Evolutionary conservation across 2,113 vertebrate genomes (phyloP), one percentile per base, ranked within the genome.

Genomic region (Daubentonia madagascariensis): DNA sequence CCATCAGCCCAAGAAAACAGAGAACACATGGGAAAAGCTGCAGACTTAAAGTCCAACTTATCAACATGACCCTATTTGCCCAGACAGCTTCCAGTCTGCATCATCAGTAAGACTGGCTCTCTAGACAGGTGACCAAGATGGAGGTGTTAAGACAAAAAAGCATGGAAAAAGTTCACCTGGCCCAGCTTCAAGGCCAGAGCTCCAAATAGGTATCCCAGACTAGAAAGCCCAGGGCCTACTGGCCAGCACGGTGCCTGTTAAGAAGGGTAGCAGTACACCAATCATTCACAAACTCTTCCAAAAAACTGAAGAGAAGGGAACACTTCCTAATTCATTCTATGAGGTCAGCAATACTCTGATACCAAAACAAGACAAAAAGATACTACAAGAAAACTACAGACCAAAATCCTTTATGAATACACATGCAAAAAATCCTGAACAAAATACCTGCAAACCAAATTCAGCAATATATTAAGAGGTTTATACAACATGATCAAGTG

Each of bases 321-420:
- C 3, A 97, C 25, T 86, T 86, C 52, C 59, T 76, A 89, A 78
- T 43, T 54, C 5, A 72, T 91, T 89, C 40, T 81, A 25, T 65
- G n/a, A 88, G 6, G 57, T n/a, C 37, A 94, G 23, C 59, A 79
- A 54, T 83, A 96, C 30, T 12, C 14, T 88, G 43, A 88, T 16
- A 91, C 23, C 88, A 93, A 96, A 76, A 48, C 14, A 37, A 91
- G 17, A 92, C 43, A 94, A 93, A 94, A 93, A 50, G 20, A 81
- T 23, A 81, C 10, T 50, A 59, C 6, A 87, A 96, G 61, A 94
- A 94, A 96, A 92, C 30, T 61, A 73, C 2, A 90, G 37, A n/a
- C 14, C 61, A 89, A 75, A 81, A 91, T n/a, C 6, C 2, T 59
- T 40, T 50, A 76, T 61, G 20, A 90, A 95, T 68, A 84, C 35